phyloP scores from a whole-genome alignment of 1,140 invertebrate genomes.

The Aradophagus sp. region DNA sequence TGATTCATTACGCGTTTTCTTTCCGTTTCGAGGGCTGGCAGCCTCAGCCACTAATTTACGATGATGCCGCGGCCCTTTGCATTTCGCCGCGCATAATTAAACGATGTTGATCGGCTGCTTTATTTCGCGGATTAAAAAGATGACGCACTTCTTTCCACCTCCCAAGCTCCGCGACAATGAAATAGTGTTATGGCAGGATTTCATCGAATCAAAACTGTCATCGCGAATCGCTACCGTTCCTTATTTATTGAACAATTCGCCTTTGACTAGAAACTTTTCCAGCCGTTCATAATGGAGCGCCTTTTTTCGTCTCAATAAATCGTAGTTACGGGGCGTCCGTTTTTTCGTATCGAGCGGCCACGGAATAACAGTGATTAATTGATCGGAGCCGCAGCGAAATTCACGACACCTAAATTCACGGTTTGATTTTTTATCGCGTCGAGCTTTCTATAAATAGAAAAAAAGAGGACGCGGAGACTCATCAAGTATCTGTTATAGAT shows the following conservation, averaged over 20 bases:
- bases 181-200: too few relatives aligned
- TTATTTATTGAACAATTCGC: too few relatives aligned
- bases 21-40: conserved; percentile 58
- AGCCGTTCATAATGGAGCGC: too few relatives aligned
- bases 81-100: conserved; percentile 58
- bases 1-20: conserved; percentile 67
- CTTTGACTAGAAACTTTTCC: too few relatives aligned
- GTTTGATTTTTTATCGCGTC: conserved; percentile 17
- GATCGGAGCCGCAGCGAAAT: conserved; percentile 15
- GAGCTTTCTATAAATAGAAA: conserved; percentile 52
- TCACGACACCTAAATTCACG: conserved; percentile 31
- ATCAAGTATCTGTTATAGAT: conserved; percentile 66
- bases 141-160: conserved; percentile 35
- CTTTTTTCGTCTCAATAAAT: too few relatives aligned
- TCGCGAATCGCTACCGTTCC: too few relatives aligned
- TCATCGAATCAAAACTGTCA: too few relatives aligned
- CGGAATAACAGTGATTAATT: conserved; percentile 21
- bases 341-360: neutral
- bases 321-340: neutral
- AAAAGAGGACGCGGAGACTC: conserved; percentile 54
- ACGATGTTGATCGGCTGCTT: conserved; percentile 60
- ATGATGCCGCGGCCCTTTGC: conserved; percentile 54
- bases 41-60: conserved; percentile 59
- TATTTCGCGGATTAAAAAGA: conserved; percentile 55
- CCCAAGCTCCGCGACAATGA: conserved; percentile 6